Conservation (phyloP, 2,888 invertebrate genomes). For the Drosophila pegasa region DNA sequence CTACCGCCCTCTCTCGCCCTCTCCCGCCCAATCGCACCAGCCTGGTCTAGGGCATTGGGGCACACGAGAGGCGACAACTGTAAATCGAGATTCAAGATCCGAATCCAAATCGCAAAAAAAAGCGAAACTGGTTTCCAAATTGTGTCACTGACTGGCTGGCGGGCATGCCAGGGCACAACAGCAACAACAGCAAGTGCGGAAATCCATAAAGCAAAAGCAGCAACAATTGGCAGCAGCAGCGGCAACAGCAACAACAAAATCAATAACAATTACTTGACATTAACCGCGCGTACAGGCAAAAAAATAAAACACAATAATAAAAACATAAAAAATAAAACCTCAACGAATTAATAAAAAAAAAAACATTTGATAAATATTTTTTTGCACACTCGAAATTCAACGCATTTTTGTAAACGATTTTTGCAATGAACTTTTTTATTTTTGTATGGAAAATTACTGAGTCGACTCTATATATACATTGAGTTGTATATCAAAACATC, state of each 20-base stretch:
- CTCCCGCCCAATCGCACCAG: background rate
- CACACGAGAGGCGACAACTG: slow-evolving; percentile 53
- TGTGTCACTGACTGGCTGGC: slow-evolving; percentile 69
- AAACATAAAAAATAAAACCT: slow-evolving; percentile 15
- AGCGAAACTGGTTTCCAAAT: slow-evolving; percentile 72
- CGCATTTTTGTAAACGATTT: slow-evolving; percentile 27
- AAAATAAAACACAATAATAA: slow-evolving; percentile 23
- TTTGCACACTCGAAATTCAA: slow-evolving; percentile 29
- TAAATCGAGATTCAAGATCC: slow-evolving; percentile 32
- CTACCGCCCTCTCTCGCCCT: background rate
- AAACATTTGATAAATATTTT: slow-evolving; percentile 16
- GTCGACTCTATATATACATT: too few species aligned
- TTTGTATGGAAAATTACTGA: slow-evolving; percentile 43
- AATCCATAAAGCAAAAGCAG: slow-evolving; percentile 44
- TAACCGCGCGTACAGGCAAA: slow-evolving; percentile 41
- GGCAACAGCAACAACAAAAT: slow-evolving; percentile 52
- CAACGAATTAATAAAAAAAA: slow-evolving; percentile 22
- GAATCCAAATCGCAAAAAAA: slow-evolving; percentile 21
- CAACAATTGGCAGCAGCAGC: slow-evolving; percentile 30
- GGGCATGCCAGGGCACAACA: slow-evolving; percentile 41
- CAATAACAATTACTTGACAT: slow-evolving; percentile 78
- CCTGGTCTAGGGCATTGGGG: slow-evolving; percentile 37
- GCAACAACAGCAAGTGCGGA: slow-evolving; percentile 54
- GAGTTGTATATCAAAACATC: too few species aligned
- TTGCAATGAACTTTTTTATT: slow-evolving; percentile 8